Evolutionary conservation across 1,140 invertebrate genomes (phyloP), one percentile per base, ranked within the genome.

Genomic region (Gryllus bimaculatus): DNA sequence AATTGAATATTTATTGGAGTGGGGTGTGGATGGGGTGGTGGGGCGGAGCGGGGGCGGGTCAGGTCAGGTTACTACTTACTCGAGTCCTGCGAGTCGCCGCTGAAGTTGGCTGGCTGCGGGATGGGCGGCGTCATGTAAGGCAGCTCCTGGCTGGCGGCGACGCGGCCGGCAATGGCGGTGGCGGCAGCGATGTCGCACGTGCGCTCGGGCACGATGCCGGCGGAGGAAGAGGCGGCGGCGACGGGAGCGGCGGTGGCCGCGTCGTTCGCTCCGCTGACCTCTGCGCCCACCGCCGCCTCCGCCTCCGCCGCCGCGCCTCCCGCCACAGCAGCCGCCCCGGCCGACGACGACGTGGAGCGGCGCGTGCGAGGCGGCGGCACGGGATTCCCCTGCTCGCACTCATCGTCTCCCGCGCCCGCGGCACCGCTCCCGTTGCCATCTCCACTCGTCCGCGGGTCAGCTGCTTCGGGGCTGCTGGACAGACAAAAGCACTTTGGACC

Each of bases 61-160:
- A 39, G 1, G 26, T 39, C 1, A 39, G n/a, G 66, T 3, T 15
- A 47, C 13, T 15, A 79, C 78, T 79, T 94, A 74, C 92, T 90
- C 15, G 92, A 95, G 86, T 95, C 94, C 81, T 94, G 93, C 8
- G 93, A 95, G 86, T 95, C 93, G 0, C 93, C 93, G 83, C 93
- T 95, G 83, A 95, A 95, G 84, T 94, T 91, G 47, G 88, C 87
- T 75, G 90, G 88, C 48, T 83, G 84, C 75, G 89, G 85, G 74
- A 93, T 88, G 0, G 94, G 94, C 78, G 94, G 94, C 54, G 94
- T 96, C 91, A 96, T 96, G 83, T 96, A 96, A 8, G 94, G 95
- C 83, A 96, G 87, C 84, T 96, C 94, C 85, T 94, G 93, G 87
- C 92, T 95, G 74, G 95, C 94, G 79, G 94, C 92, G 66, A 95